These are phyloP conservation scores for Notamacropus eugenii DNA, from an alignment of 2,797 vertebrate genomes.

Conservation along the genomic window DNA sequence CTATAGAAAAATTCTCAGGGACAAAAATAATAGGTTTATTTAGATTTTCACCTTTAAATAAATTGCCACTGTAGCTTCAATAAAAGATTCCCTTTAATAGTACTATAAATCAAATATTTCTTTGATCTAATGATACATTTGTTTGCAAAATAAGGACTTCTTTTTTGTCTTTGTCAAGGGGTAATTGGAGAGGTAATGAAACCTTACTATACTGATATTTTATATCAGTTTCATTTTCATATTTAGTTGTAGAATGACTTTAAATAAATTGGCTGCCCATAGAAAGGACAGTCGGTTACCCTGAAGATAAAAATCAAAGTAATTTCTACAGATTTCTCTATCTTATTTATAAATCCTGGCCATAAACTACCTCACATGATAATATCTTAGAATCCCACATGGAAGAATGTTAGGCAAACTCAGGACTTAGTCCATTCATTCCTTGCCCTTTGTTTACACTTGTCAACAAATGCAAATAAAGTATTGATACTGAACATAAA, in stretches of 20 bases:
- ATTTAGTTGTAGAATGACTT: neutral
- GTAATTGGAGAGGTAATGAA: neutral
- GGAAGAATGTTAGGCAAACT: neutral
- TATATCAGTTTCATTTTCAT: neutral
- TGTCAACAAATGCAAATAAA: conserved; percentile 11
- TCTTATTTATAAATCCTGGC: neutral
- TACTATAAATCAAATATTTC: neutral
- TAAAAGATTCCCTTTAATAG: neutral
- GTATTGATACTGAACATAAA: neutral
- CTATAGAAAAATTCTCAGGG: conserved; percentile 28
- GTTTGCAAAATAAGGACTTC: neutral
- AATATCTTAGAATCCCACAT: conserved; percentile 17
- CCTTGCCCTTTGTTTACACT: conserved; percentile 44
- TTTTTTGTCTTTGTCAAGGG: neutral
- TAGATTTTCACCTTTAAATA: neutral
- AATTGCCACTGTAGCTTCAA: neutral
- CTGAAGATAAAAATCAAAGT: neutral
- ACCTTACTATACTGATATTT: neutral
- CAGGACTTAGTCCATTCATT: conserved; percentile 4
- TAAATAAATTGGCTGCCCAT: neutral
- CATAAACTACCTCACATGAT: neutral
- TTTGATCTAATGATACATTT: neutral
- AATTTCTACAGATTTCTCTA: conserved; percentile 26
- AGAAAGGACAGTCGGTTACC: neutral
- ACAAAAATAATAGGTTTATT: neutral